phyloP scores from a whole-genome alignment of 2,888 invertebrate species.

The Empis livida region DNA sequence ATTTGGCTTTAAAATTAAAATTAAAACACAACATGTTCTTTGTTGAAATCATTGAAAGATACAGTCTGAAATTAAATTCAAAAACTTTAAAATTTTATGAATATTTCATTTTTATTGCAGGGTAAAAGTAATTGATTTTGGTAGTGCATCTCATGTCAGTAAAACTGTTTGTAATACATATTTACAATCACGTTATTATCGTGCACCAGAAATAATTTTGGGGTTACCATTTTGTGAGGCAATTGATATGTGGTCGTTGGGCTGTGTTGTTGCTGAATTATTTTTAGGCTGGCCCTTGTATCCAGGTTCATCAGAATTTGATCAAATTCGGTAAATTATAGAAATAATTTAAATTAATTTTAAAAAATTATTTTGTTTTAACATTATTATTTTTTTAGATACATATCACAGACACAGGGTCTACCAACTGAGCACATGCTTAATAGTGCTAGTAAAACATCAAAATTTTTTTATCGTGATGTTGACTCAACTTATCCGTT shows the following conservation, averaged over 20 bases:
- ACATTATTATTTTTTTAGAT: slow-evolving; percentile 28
- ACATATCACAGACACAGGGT: slow-evolving; percentile 95
- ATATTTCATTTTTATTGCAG: slow-evolving; percentile 37
- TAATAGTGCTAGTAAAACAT: slow-evolving; percentile 92
- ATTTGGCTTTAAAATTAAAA: too few species aligned
- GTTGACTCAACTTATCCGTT: slow-evolving; percentile 83
- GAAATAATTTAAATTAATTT: background rate
- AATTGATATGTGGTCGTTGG: slow-evolving; percentile 99
- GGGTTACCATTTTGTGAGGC: slow-evolving; percentile 98
- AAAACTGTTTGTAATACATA: slow-evolving; percentile 99
- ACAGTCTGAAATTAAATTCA: too few species aligned
- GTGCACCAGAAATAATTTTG: slow-evolving; percentile 93
- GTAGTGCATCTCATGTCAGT: slow-evolving; percentile 97
- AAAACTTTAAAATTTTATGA: background rate
- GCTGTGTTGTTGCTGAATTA: slow-evolving; percentile 97
- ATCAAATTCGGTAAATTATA: slow-evolving; percentile 68
- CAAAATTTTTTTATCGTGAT: slow-evolving; percentile 96
- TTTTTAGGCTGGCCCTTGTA: slow-evolving; percentile 99
- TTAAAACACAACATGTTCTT: too few species aligned
- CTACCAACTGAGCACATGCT: slow-evolving; percentile 97
- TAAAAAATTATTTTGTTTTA: background rate
- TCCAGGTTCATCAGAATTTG: slow-evolving; percentile 98
- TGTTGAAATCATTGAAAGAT: too few species aligned
- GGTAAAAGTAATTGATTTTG: slow-evolving; percentile 99
- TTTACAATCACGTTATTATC: slow-evolving; percentile 96